These are phyloP conservation scores for Abscondita cerata DNA, from an alignment of 2,888 invertebrate species.

Conservation along the genomic window DNA sequence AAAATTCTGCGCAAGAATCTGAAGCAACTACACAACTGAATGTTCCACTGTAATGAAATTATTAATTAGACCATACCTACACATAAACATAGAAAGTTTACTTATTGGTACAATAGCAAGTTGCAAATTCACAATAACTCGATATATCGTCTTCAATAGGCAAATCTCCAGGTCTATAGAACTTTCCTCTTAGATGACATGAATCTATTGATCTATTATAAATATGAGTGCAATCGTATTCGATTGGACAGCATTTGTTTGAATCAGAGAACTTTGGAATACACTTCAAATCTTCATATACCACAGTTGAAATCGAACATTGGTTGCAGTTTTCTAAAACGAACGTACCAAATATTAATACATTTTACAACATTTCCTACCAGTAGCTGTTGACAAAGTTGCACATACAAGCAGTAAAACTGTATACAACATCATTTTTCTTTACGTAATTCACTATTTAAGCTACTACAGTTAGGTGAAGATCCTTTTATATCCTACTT, in stretches of 20 bases:
- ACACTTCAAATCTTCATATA: constrained; percentile 18
- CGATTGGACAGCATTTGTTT: constrained; percentile 35
- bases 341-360: too few species aligned
- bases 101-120: constrained; percentile 27
- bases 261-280: neutral
- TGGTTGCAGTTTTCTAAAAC: neutral
- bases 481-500: too few species aligned
- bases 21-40: constrained; percentile 38
- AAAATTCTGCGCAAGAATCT: constrained; percentile 41
- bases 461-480: too few species aligned
- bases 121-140: constrained; percentile 28
- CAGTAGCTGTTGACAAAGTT: too few species aligned
- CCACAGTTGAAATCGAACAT: neutral
- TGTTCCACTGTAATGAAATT: constrained; percentile 14
- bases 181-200: constrained; percentile 36
- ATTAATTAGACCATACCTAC: too few species aligned
- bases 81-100: too few species aligned
- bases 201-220: neutral
- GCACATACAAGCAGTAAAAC: too few species aligned
- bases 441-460: too few species aligned
- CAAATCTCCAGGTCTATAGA: constrained; percentile 20
- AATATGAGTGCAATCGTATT: constrained; percentile 25
- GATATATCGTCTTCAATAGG: constrained; percentile 26
- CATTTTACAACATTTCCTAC: too few species aligned
- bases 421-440: too few species aligned